Evolutionary conservation across 1,140 invertebrate species (phyloP).

Genomic region (Dryas iulia): DNA sequence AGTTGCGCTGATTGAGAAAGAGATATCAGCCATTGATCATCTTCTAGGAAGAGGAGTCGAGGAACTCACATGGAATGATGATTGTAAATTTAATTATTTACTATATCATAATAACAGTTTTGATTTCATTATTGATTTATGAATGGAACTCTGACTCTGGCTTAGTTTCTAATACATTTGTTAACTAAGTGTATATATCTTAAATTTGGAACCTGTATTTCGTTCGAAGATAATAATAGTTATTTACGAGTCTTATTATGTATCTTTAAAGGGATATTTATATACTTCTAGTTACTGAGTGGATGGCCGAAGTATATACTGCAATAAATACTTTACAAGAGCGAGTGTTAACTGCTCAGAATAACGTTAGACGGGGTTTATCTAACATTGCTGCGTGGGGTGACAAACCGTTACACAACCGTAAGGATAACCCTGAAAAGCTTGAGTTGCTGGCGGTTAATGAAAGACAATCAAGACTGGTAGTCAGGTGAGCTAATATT

Average conservation of each 20-base stretch:
- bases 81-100: constrained; percentile 76
- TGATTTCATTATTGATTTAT: too few species aligned
- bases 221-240: too few species aligned
- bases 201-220: too few species aligned
- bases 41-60: constrained; percentile 83
- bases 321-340: constrained; percentile 81
- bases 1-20: constrained; percentile 84
- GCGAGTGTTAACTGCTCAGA: constrained; percentile 84
- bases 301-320: constrained; percentile 73
- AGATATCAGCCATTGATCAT: constrained; percentile 83
- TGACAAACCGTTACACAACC: constrained; percentile 84
- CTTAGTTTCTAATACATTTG: too few species aligned
- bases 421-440: constrained; percentile 65
- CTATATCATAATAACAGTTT: neutral
- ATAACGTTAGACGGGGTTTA: constrained; percentile 82
- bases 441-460: constrained; percentile 65
- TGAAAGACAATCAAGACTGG: constrained; percentile 59
- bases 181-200: too few species aligned
- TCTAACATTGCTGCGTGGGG: constrained; percentile 85
- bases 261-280: too few species aligned
- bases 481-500: constrained; percentile 39
- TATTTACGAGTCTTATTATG: too few species aligned
- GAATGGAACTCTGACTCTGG: too few species aligned
- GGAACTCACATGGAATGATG: constrained; percentile 85
- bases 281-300: constrained; percentile 59